These are phyloP conservation scores for Eurytoma californica DNA, from an alignment of 2,888 invertebrate species.

Conservation along the genomic window DNA sequence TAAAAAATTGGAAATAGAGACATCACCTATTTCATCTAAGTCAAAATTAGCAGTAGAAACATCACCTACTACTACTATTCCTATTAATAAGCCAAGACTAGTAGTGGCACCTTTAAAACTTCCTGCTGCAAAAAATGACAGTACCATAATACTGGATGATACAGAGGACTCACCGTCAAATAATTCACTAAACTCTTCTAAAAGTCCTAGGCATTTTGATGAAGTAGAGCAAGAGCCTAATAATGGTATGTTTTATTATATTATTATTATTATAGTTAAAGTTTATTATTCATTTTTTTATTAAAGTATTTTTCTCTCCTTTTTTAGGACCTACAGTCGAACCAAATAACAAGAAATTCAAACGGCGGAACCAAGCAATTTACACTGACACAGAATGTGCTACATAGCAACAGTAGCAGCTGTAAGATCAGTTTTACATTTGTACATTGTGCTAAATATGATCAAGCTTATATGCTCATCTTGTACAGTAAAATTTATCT, in stretches of 20 bases:
- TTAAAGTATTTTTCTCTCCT: neutral
- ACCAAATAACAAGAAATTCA: conserved; percentile 71
- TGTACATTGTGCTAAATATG: neutral
- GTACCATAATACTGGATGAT: conserved; percentile 33
- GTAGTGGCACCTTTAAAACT: conserved; percentile 56
- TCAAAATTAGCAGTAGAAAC: conserved; percentile 39
- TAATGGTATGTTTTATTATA: conserved; percentile 15
- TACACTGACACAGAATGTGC: conserved; percentile 66
- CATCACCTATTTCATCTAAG: conserved; percentile 6
- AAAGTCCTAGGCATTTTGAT: conserved; percentile 31
- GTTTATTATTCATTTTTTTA: neutral
- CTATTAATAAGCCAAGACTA: conserved; percentile 7
- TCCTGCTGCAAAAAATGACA: conserved; percentile 54
- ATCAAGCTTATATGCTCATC: too few species aligned
- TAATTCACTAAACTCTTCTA: conserved; percentile 15
- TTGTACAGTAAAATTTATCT: neutral
- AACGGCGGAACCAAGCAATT: conserved; percentile 74
- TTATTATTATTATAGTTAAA: neutral
- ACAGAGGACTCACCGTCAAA: conserved; percentile 5
- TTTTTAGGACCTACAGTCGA: conserved; percentile 9
- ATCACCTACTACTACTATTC: conserved; percentile 5
- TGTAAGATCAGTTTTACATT: neutral
- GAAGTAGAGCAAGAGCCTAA: neutral
- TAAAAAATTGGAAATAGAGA: conserved; percentile 37
- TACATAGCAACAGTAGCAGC: conserved; percentile 11